Conservation (phyloP, 2,113 vertebrate genomes). For the Chaetodon trifascialis region DNA sequence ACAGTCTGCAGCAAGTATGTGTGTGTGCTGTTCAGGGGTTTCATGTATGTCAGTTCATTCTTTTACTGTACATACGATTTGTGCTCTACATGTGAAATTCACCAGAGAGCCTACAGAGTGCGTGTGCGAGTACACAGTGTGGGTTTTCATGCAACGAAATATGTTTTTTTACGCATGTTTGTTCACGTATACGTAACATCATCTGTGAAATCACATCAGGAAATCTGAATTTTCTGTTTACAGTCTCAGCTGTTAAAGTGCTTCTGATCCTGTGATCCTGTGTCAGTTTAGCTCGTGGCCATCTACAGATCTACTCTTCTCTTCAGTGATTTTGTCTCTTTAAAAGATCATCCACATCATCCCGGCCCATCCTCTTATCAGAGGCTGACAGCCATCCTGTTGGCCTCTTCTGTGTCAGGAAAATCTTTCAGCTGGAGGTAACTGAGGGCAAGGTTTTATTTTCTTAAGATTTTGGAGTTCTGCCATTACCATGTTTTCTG, state of each 20-base stretch:
- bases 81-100: fast-evolving
- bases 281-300: constrained; percentile 7
- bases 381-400: constrained; percentile 47
- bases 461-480: constrained; percentile 33
- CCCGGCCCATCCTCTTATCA: constrained; percentile 33
- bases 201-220: constrained; percentile 31
- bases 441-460: constrained; percentile 26
- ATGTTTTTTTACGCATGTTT: constrained; percentile 14
- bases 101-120: neutral
- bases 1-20: neutral
- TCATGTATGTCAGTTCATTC: constrained; percentile 1
- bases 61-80: neutral
- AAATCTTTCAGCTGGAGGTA: constrained; percentile 22
- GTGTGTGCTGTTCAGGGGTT: neutral
- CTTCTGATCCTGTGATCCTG: neutral
- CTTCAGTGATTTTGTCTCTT: neutral
- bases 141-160: neutral
- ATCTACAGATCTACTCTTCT: neutral
- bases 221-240: constrained; percentile 44
- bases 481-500: constrained; percentile 36
- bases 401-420: neutral
- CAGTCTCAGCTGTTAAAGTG: constrained; percentile 39
- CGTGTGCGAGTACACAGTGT: neutral
- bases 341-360: constrained; percentile 17
- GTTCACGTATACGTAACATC: constrained; percentile 22